Evolutionary conservation across 2,797 vertebrate species (phyloP).

Genomic region (Pantherophis vulpinus): DNA sequence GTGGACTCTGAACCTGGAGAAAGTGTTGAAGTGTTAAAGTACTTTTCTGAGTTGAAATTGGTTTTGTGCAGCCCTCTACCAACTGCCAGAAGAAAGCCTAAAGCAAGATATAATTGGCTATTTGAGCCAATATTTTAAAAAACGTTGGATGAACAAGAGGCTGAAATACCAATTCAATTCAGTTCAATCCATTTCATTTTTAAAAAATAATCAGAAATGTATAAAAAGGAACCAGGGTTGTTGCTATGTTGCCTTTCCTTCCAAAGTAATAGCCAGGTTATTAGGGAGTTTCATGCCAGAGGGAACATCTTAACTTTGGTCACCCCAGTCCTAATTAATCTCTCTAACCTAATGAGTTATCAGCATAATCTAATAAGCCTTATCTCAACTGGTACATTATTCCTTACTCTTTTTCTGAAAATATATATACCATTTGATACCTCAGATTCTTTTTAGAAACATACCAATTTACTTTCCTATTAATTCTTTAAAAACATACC

Average conservation of each 20-base stretch:
- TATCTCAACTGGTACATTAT: neutral
- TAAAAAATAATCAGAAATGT: neutral
- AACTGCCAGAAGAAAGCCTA: neutral
- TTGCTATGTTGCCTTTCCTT: neutral
- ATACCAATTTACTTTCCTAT: neutral
- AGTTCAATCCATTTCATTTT: neutral
- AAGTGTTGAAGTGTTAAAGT: neutral
- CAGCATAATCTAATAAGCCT: neutral
- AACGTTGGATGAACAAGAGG: neutral
- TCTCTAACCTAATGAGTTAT: neutral
- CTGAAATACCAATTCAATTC: neutral
- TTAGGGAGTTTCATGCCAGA: neutral
- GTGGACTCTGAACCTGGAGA: neutral
- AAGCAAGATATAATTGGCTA: neutral
- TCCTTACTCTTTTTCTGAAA: fast-evolving
- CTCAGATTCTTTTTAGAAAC: neutral
- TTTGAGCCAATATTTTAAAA: neutral
- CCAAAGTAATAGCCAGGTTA: neutral
- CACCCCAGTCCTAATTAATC: neutral
- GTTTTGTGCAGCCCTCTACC: neutral
- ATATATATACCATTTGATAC: neutral
- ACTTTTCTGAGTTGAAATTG: neutral
- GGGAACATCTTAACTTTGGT: neutral
- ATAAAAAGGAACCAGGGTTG: neutral
- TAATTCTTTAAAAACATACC: constrained; percentile 11